Conservation (phyloP, 2,888 invertebrate genomes). For the Carpatolechia fugitivella region DNA sequence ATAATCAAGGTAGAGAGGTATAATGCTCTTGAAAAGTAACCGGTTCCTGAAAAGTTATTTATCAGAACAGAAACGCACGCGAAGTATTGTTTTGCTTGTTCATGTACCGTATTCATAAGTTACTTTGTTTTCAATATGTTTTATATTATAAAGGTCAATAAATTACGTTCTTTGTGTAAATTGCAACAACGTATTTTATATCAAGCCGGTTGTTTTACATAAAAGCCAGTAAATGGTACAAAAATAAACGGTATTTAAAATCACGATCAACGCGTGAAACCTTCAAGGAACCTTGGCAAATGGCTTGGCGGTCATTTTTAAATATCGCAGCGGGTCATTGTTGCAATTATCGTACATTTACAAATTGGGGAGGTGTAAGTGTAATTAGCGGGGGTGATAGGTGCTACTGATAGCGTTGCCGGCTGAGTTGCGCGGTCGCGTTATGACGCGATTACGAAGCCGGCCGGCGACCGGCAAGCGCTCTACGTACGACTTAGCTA, state of each 20-base stretch:
- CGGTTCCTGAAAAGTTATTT: neutral
- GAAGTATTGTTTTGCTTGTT: neutral
- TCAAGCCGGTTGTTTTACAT: neutral
- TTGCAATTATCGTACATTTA: conserved; percentile 33
- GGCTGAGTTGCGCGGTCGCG: neutral
- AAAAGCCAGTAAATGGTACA: neutral
- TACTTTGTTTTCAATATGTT: no score
- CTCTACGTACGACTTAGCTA: neutral
- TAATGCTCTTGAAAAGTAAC: neutral
- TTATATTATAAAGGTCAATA: neutral
- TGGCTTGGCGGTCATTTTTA: conserved; percentile 41
- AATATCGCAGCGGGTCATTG: conserved; percentile 34
- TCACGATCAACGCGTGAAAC: conserved; percentile 17
- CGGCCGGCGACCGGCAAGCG: conserved; percentile 17
- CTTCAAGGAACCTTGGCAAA: conserved; percentile 38
- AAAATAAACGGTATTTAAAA: conserved; percentile 9
- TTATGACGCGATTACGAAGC: conserved; percentile 11
- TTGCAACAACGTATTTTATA: neutral
- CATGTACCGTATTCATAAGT: no score
- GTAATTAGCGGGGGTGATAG: conserved; percentile 32
- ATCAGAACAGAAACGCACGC: neutral
- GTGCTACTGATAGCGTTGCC: conserved; percentile 6
- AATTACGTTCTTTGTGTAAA: neutral
- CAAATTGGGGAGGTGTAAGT: conserved; percentile 27
- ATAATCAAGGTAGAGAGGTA: neutral